Evolutionary conservation across 2,888 invertebrate species (phyloP), one percentile per base, ranked within the genome.

Genomic region (Drosophila lutescens): DNA sequence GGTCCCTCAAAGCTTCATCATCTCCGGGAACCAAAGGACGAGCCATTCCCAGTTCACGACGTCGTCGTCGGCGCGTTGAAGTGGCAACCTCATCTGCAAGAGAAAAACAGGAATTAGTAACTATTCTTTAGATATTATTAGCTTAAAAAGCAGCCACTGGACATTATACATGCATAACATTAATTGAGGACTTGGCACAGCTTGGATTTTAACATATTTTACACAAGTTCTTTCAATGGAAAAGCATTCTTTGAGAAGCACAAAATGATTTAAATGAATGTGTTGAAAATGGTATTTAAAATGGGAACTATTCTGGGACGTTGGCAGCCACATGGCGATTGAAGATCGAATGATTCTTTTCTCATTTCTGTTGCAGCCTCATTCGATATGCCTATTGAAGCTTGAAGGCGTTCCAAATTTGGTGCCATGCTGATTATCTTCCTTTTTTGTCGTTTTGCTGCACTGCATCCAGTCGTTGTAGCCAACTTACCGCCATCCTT

Each of bases 1-100:
- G 82, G 68, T 91, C 91, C 68, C 89, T 89, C 44, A 91, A 57
- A 2, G 89, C 89, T 32, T 85, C 75, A 79, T 90, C 91, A 75
- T 91, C 90, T 13, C 88, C 82, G 2, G 91, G 91, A 38, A 91
- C 82, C 58, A 91, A 59, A n/a, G 88, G 88, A 55, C 91, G 90
- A 0, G 91, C 86, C 90, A 92, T 86, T 36, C 91, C 91, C 67
- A 91, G 73, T 63, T 91, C 91, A 20, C 92, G 92, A 36, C 92
- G 91, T 9, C 91, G 89, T 38, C 92, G 89, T 8, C 92, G 88
- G 46, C 91, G 89, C 23, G 78, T 76, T 2, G 90, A 89, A 32
- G 91, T 89, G 41, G 91, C 89, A 51, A 66, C 56, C 47, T 93
- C 93, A 92, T 93, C 94, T 90, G 89, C 2, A 90, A 89, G 20